A percentile compares a stretch with the other conserved stretches of the same genome.
phyloP scores from a whole-genome alignment of 2,888 invertebrate species.

The Pseudococcus jackbeardsleyi region DNA sequence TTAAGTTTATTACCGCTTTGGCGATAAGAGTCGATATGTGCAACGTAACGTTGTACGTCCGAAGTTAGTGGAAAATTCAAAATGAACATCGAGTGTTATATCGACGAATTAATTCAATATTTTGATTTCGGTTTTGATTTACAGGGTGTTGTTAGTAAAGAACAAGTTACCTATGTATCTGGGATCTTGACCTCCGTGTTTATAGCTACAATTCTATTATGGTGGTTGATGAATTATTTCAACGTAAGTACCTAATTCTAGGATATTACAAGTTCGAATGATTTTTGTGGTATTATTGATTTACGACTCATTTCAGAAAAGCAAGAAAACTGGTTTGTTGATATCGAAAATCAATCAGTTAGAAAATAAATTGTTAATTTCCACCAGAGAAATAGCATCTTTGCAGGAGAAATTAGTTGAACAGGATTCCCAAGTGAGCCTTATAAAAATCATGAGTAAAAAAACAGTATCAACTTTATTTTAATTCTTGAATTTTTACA shows the following conservation, averaged over 20 bases:
- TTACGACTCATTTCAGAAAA: slow-evolving; percentile 71
- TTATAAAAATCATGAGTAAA: neutral
- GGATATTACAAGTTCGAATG: neutral
- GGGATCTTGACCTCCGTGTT: neutral
- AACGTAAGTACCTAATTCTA: neutral
- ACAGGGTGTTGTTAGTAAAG: neutral
- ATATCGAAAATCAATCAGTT: slow-evolving; percentile 79
- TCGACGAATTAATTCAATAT: neutral
- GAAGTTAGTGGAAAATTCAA: neutral
- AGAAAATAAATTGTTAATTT: slow-evolving; percentile 75
- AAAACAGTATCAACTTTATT: neutral
- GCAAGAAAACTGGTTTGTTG: slow-evolving; percentile 78
- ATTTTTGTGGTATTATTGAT: slow-evolving; percentile 40
- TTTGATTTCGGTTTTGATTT: slow-evolving; percentile 22
- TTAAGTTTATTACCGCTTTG: neutral
- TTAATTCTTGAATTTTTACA: neutral
- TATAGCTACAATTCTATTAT: neutral
- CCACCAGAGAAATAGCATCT: slow-evolving; percentile 74
- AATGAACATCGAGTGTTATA: neutral
- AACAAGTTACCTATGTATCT: neutral
- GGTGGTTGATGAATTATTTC: neutral
- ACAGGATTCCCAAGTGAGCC: neutral
- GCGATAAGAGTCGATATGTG: slow-evolving; percentile 11
- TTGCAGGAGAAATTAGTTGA: slow-evolving; percentile 71
- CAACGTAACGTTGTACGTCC: neutral